These are phyloP conservation scores for Volucella inanis DNA, from an alignment of 2,888 invertebrate species.

Conservation along the genomic window DNA sequence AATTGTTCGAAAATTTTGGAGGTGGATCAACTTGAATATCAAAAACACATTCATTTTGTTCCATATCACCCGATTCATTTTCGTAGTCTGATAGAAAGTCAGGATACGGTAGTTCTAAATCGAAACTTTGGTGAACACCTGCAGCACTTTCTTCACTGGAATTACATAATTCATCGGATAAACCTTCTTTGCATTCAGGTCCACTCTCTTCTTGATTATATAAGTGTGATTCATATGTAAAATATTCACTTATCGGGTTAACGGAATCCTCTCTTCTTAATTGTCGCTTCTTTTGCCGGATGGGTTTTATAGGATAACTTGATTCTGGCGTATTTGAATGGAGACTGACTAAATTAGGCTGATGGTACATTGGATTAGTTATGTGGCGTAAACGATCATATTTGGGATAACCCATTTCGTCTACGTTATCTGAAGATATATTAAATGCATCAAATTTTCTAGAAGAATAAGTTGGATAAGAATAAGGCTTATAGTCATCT, in stretches of 20 bases:
- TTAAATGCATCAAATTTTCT: conserved; percentile 85
- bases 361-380: conserved; percentile 81
- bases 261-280: conserved; percentile 82
- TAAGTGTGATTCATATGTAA: conserved; percentile 77
- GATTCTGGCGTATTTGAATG: conserved; percentile 77
- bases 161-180: conserved; percentile 82
- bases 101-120: conserved; percentile 84
- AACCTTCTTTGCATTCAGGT: conserved; percentile 80
- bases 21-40: conserved; percentile 91
- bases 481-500: conserved; percentile 86
- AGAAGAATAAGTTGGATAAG: conserved; percentile 79
- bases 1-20: conserved; percentile 89
- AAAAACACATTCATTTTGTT: conserved; percentile 89
- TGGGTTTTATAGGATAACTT: conserved; percentile 83
- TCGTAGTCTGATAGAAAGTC: conserved; percentile 84
- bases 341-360: conserved; percentile 13
- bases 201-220: conserved; percentile 82
- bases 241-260: conserved; percentile 68
- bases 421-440: conserved; percentile 86
- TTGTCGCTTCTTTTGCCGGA: conserved; percentile 82
- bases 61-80: conserved; percentile 85
- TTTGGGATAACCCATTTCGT: conserved; percentile 87
- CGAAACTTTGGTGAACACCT: conserved; percentile 78
- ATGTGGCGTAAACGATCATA: conserved; percentile 86
- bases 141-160: conserved; percentile 81